Conservation (phyloP, 1,140 invertebrate genomes). For the Drosophila pseudoananassae region DNA sequence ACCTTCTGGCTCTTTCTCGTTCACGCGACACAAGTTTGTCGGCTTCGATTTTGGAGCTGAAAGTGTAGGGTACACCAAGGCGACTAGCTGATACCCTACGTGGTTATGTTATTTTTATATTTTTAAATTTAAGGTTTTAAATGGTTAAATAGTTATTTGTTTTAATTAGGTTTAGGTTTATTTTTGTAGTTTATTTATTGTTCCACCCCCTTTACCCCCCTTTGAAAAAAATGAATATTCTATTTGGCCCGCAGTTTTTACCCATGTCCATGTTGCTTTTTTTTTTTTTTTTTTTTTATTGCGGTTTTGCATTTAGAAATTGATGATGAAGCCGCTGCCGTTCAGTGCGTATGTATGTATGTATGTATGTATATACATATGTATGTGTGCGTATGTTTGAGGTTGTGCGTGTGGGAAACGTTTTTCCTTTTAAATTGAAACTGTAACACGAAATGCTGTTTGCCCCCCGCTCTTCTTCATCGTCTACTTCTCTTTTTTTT, state of each 20-base stretch:
- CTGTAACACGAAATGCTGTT: conserved; percentile 65
- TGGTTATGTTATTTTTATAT: too few species aligned
- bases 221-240: conserved; percentile 11
- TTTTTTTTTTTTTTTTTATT: conserved; percentile 66
- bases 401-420: conserved; percentile 58
- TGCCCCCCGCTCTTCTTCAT: conserved; percentile 6
- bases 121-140: too few species aligned
- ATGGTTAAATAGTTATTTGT: too few species aligned
- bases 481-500: background rate
- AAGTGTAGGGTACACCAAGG: background rate
- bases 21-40: conserved; percentile 41
- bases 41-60: conserved; percentile 47
- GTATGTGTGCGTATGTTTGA: conserved; percentile 23
- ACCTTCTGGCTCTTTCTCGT: conserved; percentile 20
- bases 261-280: conserved; percentile 11
- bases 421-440: conserved; percentile 76
- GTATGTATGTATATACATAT: conserved; percentile 17
- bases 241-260: conserved; percentile 8
- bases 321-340: conserved; percentile 62
- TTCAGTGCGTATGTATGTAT: conserved; percentile 14
- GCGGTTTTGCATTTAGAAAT: conserved; percentile 79
- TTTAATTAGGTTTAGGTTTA: background rate
- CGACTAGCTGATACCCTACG: background rate
- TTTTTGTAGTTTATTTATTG: background rate
- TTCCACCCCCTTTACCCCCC: background rate